phyloP scores from a whole-genome alignment of 2,888 invertebrate genomes.

The Nyleta sp. region DNA sequence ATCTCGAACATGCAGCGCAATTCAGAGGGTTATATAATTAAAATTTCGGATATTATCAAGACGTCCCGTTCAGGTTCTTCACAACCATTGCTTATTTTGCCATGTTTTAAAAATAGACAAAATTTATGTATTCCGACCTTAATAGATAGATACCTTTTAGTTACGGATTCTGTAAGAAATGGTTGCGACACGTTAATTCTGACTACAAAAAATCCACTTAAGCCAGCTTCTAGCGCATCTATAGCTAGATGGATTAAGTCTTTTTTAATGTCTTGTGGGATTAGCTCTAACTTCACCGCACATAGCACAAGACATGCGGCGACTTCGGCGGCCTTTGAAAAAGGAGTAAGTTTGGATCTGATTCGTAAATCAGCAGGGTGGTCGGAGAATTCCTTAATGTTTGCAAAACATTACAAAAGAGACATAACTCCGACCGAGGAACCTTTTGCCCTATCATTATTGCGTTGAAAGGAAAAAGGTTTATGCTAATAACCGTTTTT shows the following conservation, averaged over 20 bases:
- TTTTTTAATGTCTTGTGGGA: conserved; percentile 11
- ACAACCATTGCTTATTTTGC: conserved; percentile 41
- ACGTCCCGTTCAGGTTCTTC: conserved; percentile 31
- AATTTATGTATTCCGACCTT: conserved; percentile 8
- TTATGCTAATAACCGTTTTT: neutral
- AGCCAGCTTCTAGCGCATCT: conserved; percentile 30
- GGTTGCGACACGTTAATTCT: conserved; percentile 21
- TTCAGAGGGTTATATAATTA: neutral
- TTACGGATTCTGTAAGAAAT: conserved; percentile 19
- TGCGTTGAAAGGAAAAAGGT: neutral
- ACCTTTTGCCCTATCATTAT: conserved; percentile 19
- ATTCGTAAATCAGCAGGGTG: conserved; percentile 59
- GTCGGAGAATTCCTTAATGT: conserved; percentile 38
- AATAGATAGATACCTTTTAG: conserved; percentile 26
- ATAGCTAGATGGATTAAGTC: conserved; percentile 60
- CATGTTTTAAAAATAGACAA: neutral
- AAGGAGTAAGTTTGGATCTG: conserved; percentile 43
- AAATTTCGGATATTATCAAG: conserved; percentile 21
- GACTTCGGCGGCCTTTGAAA: conserved; percentile 47
- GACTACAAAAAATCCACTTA: conserved; percentile 42
- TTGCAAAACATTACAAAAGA: conserved; percentile 18
- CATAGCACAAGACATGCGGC: conserved; percentile 62
- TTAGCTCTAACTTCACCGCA: conserved; percentile 33
- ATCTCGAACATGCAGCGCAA: conserved; percentile 4
- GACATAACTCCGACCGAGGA: conserved; percentile 9